A percentile compares a stretch with the other conserved stretches of the same genome.
Evolutionary conservation across 2,888 invertebrate genomes (phyloP).

Genomic region (Saturnia pavonia): DNA sequence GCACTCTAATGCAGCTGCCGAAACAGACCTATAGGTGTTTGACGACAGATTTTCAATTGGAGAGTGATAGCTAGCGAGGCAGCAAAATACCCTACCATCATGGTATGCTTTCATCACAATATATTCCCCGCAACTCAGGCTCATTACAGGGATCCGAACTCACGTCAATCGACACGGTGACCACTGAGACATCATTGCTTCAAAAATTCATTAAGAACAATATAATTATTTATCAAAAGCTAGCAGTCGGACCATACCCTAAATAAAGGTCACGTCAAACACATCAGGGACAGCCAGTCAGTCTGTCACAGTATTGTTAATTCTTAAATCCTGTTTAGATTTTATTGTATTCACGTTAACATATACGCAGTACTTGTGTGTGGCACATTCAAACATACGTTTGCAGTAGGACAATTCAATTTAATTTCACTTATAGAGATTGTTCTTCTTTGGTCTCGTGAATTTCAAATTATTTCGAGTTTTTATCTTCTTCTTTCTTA

Average conservation of each 20-base stretch:
- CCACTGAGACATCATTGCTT: too few species aligned
- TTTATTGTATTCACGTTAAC: neutral
- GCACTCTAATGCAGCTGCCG: too few species aligned
- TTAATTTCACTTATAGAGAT: neutral
- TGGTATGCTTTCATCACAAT: too few species aligned
- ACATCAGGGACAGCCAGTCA: constrained; percentile 23
- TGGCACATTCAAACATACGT: neutral
- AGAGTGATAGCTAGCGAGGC: too few species aligned
- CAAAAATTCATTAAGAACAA: neutral
- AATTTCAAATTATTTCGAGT: neutral
- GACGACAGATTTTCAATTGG: too few species aligned
- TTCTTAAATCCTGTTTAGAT: constrained; percentile 6
- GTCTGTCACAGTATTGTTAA: constrained; percentile 7
- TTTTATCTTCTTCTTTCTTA: neutral
- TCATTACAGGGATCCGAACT: too few species aligned
- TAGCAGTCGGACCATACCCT: constrained; percentile 23
- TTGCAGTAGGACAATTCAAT: neutral
- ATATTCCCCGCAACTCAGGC: too few species aligned
- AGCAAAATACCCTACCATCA: too few species aligned
- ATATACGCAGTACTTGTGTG: neutral
- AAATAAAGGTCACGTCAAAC: constrained; percentile 23
- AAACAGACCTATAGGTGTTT: too few species aligned
- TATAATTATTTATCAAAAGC: neutral
- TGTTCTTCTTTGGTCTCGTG: neutral
- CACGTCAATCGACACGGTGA: too few species aligned